Evolutionary conservation across 2,888 invertebrate species (phyloP), one percentile per base, ranked within the genome.

Genomic region (Dryomyza anilis): DNA sequence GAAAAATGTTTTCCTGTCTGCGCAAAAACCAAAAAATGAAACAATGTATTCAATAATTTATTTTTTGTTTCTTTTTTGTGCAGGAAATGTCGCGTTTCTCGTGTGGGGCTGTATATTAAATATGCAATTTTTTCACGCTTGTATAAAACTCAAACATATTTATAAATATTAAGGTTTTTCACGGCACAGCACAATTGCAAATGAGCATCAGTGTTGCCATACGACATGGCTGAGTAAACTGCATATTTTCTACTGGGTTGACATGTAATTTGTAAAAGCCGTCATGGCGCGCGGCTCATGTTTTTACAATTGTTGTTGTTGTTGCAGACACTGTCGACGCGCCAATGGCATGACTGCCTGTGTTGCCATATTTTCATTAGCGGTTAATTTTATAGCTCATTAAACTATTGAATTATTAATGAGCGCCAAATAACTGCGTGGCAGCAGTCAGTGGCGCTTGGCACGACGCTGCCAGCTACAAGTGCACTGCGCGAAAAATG

Each of bases 341-440:
- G n/a, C 23, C 55, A 55, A n/a, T n/a, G 23, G n/a, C 23, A 25
- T 25, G 27, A n/a, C 14, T 27, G 21, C 16, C 36, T 21, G 45
- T 16, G 46, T 45, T 58, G 58, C 58, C 59, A 59, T 59, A 59
- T 48, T 59, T 59, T 59, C 59, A 59, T 58, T 58, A 58, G 58
- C 45, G 48, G 48, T 59, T 59, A 46, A 59, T 59, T 59, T 59
- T 48, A 59, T 59, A 46, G 59, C 48, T 59, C 59, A 59, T 59
- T 48, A 59, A 59, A 30, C 30, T 46, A 59, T 48, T 59, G 59
- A 59, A 59, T 48, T 48, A 59, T 48, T 59, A 59, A 59, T 59
- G 48, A 59, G 48, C 12, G 23, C 21, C 59, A 33, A 59, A 59
- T 59, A 48, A 59, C 21, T 55, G 36, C 21, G 30, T 36, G 8